These are phyloP conservation scores for Drosophila sturtevanti DNA, from an alignment of 1,140 invertebrate genomes.

Conservation along the genomic window DNA sequence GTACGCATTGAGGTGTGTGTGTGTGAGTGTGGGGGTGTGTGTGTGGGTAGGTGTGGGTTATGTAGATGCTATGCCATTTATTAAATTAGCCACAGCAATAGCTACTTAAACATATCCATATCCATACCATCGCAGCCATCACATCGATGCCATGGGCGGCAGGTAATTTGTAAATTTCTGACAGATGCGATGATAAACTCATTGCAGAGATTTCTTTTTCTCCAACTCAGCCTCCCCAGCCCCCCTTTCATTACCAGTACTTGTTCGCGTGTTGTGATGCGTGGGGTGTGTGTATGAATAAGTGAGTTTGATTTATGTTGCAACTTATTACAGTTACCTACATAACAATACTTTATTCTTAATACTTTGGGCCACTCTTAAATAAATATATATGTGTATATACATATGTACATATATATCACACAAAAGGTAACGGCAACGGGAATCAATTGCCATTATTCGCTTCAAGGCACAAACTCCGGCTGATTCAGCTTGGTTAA, in stretches of 20 bases:
- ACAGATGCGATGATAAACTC: slow-evolving; percentile 80
- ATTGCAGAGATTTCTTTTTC: slow-evolving; percentile 68
- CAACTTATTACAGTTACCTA: slow-evolving; percentile 66
- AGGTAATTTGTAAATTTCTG: slow-evolving; percentile 81
- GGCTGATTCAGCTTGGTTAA: slow-evolving; percentile 66
- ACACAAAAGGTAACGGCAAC: slow-evolving; percentile 46
- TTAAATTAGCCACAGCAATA: slow-evolving; percentile 78
- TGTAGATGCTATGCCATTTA: slow-evolving; percentile 56
- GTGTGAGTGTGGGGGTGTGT: slow-evolving; percentile 44
- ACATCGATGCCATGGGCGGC: slow-evolving; percentile 37
- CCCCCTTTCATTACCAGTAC: not conserved
- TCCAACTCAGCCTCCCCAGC: no score
- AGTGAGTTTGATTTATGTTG: slow-evolving; percentile 59
- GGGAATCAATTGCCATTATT: slow-evolving; percentile 35
- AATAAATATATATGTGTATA: no score
- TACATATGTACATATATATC: slow-evolving; percentile 35
- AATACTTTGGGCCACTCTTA: slow-evolving; percentile 76
- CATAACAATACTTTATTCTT: slow-evolving; percentile 77
- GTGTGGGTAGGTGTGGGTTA: not conserved
- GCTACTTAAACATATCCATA: slow-evolving; percentile 29
- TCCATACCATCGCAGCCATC: not conserved
- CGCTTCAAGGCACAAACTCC: slow-evolving; percentile 53
- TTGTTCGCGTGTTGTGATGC: not conserved
- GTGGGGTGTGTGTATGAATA: slow-evolving; percentile 3
- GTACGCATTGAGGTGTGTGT: slow-evolving; percentile 59